Base-by-base conservation (phyloP, 2,113 vertebrate genomes). In the Stegastes partitus region DNA sequence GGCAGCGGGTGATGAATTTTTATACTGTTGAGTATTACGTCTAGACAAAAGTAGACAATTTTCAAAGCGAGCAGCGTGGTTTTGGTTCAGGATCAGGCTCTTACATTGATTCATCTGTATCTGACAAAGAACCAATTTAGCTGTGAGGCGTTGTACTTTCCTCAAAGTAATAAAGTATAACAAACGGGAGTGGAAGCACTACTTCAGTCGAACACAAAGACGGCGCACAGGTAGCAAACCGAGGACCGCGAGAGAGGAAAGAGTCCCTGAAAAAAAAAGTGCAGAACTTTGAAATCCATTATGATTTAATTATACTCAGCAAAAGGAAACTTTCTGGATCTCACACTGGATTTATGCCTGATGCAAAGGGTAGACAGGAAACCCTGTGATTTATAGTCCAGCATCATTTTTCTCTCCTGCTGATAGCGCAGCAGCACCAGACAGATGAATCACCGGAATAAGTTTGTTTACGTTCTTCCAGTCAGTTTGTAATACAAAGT, bases 31-130 rank as follows among this genome's bases (percentile, higher is more conserved):
- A 19, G 18, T 12, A 66, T 58, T 21, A 34, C 3, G 62, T 22
- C 44, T 44, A 59, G 14, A 56, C n/a, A 28, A n/a, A 53, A 69
- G 18, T 11, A 11, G 49, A 0, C 64, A 22, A 56, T 56, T 65
- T 59, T 55, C 22, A 5, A 62, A n/a, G 9, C 55, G 22, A 0
- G 58, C n/a, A 0, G 61, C 34, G 22, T 50, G 28, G 55, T 26
- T 22, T 71, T 12, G 58, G 55, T 45, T 59, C 22, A 58, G 57
- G 34, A 68, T 39, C 49, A 37, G 21, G 42, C 54, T 70, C 55
- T 47, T 58, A 16, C 49, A 53, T 54, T 51, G 44, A 57, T 55
- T 53, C 8, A 44, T 78, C 26, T 31, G 31, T 51, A 47, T 7
- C 26, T 49, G 57, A 71, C 42, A 65, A 47, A 51, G 51, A 66